phyloP scores from a whole-genome alignment of 1,140 invertebrate genomes.

The Bilobella aurantiaca region DNA sequence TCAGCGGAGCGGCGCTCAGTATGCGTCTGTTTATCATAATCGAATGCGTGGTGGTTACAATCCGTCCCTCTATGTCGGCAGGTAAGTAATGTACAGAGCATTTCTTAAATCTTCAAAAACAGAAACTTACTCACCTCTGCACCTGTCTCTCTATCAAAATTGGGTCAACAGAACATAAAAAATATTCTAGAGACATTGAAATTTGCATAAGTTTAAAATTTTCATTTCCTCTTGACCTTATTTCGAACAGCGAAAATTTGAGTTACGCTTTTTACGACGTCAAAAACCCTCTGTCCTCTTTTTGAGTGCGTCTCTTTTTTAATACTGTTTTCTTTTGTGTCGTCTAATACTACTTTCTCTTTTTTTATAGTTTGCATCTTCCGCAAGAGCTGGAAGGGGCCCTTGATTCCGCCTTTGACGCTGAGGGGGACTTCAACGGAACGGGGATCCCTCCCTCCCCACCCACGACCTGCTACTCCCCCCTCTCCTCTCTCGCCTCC shows the following conservation, averaged over 20 bases:
- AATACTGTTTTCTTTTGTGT: neutral
- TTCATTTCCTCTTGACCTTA: too few relatives aligned
- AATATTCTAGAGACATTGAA: too few relatives aligned
- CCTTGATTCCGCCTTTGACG: neutral
- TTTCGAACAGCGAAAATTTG: too few relatives aligned
- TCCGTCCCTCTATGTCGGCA: constrained; percentile 26
- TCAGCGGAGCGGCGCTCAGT: constrained; percentile 31
- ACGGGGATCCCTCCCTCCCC: constrained; percentile 19
- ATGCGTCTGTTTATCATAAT: constrained; percentile 29
- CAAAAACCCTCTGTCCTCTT: too few relatives aligned
- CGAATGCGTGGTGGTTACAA: constrained; percentile 32
- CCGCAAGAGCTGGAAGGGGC: constrained; percentile 12
- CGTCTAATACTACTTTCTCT: neutral
- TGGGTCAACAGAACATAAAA: too few relatives aligned
- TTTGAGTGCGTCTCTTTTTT: neutral
- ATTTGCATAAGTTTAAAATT: too few relatives aligned
- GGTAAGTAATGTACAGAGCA: neutral
- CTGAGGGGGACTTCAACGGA: neutral
- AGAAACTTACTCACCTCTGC: too few relatives aligned
- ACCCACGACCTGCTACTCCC: constrained; percentile 31
- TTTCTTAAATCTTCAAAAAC: too few relatives aligned
- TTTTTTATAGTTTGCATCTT: constrained; percentile 19
- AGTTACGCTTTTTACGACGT: too few relatives aligned
- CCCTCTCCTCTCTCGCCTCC: constrained; percentile 22
- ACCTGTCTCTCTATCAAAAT: too few relatives aligned